These are phyloP conservation scores for Megaceryle torquata DNA, from an alignment of 2,113 vertebrate species.

Conservation along the genomic window DNA sequence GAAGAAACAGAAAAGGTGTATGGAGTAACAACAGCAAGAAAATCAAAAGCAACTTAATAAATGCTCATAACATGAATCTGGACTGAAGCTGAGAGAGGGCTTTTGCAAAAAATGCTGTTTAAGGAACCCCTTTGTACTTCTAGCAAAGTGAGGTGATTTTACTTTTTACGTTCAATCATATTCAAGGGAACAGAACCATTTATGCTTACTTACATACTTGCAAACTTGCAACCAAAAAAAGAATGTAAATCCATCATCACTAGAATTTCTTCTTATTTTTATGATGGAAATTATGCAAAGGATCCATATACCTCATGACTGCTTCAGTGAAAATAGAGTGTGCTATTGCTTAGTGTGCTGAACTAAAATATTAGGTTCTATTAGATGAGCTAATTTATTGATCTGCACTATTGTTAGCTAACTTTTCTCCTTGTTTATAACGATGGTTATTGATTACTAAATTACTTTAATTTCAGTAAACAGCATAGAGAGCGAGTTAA, in stretches of 20 bases:
- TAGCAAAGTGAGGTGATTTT: background rate
- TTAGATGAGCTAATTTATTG: constrained; percentile 46
- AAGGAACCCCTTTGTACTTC: background rate
- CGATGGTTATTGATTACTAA: constrained; percentile 37
- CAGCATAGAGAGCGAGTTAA: constrained; percentile 32
- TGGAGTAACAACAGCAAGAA: background rate
- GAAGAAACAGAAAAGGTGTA: background rate
- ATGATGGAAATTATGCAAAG: background rate
- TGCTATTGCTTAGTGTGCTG: background rate
- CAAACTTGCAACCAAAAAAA: background rate
- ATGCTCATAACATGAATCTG: background rate
- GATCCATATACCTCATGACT: background rate
- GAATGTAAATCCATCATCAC: background rate
- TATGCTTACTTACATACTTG: background rate
- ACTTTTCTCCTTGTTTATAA: constrained; percentile 37
- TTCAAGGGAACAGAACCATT: background rate
- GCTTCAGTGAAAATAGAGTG: background rate
- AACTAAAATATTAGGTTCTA: background rate
- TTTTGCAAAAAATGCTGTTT: background rate
- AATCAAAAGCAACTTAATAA: background rate
- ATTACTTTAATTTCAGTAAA: constrained; percentile 49
- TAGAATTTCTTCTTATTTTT: background rate
- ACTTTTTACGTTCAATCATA: background rate
- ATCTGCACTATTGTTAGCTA: constrained; percentile 11
- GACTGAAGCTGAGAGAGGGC: background rate